Evolutionary conservation across 2,888 invertebrate species (phyloP), one percentile per base, ranked within the genome.

Genomic region (Caenorhabditis sp.): DNA sequence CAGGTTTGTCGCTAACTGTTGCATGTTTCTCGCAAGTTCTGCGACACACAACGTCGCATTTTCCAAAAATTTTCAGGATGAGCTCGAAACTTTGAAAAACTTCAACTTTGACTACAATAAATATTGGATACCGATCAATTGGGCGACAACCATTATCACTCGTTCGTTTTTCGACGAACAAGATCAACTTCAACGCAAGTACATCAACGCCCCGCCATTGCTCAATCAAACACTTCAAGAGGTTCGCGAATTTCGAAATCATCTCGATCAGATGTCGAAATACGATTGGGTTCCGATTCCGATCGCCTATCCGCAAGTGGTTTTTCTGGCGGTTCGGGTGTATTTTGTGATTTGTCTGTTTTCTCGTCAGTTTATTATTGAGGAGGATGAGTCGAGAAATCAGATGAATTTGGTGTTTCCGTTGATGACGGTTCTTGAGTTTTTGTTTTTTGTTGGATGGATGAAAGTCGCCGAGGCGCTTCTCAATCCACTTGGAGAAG

Each of bases 401-500:
- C 58, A 64, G 51, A 55, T 17, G 14, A 51, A 58, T 19, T 21
- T 55, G 19, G 49, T 51, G 1, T 58, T 83, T 17, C 83, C 83
- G 1, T 19, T 83, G 26, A 80, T 69, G 69, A 80, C 80, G 2
- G 43, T 77, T 1, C 60, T 78, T 14, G 72, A 81, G 49, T 81
- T 81, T 62, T 17, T 81, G 19, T 73, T 81, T 50, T 76, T 69
- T 12, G 67, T 78, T 19, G 71, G 75, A 14, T 73, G 69, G 68
- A 68, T 59, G 68, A 59, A 83, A 58, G 83, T 83, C 14, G 83
- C 83, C 2, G 83, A 84, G 55, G 82, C 83, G 21, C 63, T 83
- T 37, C 70, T 83, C 26, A 84, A 84, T 65, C 83, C 83, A 1
- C 50, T 83, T 17, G 83, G 83, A 14, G 82, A 82, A 55, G 83